Conservation (phyloP, 92 coral and sea anemone genomes). For the Heteractis magnifica region DNA sequence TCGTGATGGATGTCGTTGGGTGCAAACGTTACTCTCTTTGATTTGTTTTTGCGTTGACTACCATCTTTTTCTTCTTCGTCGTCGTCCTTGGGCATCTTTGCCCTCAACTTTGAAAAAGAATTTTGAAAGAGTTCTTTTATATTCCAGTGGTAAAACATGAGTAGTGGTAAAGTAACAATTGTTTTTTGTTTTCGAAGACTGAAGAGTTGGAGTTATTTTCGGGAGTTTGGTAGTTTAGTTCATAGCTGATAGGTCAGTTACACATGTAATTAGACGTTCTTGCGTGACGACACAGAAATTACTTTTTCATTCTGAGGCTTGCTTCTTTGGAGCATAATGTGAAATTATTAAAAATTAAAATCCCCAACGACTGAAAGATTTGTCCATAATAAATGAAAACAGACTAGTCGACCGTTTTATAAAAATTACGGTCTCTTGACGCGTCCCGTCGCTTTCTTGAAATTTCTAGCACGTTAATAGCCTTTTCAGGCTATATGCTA, state of each 20-base stretch:
- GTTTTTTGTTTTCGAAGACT: not conserved
- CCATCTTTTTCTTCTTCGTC: slow-evolving; percentile 14
- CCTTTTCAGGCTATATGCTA: not conserved
- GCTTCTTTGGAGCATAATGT: slow-evolving; percentile 15
- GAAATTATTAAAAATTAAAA: slow-evolving; percentile 20
- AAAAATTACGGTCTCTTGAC: not conserved
- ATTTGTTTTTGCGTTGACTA: not conserved
- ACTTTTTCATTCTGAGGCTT: not conserved
- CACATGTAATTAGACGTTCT: slow-evolving; percentile 2
- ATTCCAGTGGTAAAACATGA: slow-evolving; percentile 11
- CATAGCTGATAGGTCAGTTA: not conserved
- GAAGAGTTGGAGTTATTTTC: not conserved
- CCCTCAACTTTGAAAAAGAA: slow-evolving; percentile 43
- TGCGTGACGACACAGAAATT: slow-evolving; percentile 13
- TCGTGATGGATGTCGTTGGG: slow-evolving; percentile 22
- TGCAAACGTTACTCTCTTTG: slow-evolving; percentile 32
- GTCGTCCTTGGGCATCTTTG: slow-evolving; percentile 48
- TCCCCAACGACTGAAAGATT: not conserved
- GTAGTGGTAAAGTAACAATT: not conserved
- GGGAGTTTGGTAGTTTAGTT: not conserved
- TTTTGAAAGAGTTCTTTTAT: slow-evolving; percentile 5
- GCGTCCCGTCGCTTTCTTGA: not conserved
- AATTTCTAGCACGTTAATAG: not conserved
- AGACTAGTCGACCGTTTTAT: slow-evolving; percentile 25
- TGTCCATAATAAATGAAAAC: slow-evolving; percentile 9